Base-by-base conservation (phyloP, 2,888 invertebrate genomes). In the Iphiclides podalirius region DNA sequence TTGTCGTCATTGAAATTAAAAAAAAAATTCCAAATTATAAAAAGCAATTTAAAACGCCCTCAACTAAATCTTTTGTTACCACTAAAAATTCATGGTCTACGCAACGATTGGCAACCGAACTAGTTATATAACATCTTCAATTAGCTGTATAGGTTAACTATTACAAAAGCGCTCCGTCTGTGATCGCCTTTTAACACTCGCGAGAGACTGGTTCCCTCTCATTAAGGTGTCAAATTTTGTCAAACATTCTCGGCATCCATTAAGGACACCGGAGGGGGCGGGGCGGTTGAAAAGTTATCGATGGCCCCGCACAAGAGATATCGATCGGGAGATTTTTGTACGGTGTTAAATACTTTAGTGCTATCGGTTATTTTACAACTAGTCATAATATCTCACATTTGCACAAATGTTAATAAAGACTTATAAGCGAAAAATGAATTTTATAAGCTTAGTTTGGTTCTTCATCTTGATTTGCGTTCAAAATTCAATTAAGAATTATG, bases 191-290 rank as follows among this genome's bases (percentile, higher is more conserved):
- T 49, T 49, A 53, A 53, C 45, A 33, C 46, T 48, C 54, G 52
- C 53, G 55, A 48, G 36, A 44, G 44, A 11, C 31, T 39, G 28
- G 66, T 66, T 64, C 72, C 62, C 76, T 64, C 70, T 82, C 54
- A 84, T 85, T 84, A 84, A 64, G 47, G 64, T 78, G 84, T 83
- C 84, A 75, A 75, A 75, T 75, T 75, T 83, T 81, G 83, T 83
- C 79, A 82, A 83, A 78, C 71, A 72, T 68, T 61, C 67, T 66
- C 70, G 55, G 62, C 63, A 55, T 78, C 80, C 83, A 83, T 85
- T 84, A 81, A 72, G 68, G 66, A 70, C 65, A 68, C 48, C 49
- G 52, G 31, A 59, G 64, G 63, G 65, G 81, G 83, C 75, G 80
- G 72, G 55, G 61, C 66, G 63, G 69, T 71, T 70, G 68, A 65